Base-by-base conservation (phyloP, 2,888 invertebrate species). In the Mimachlamys varia region DNA sequence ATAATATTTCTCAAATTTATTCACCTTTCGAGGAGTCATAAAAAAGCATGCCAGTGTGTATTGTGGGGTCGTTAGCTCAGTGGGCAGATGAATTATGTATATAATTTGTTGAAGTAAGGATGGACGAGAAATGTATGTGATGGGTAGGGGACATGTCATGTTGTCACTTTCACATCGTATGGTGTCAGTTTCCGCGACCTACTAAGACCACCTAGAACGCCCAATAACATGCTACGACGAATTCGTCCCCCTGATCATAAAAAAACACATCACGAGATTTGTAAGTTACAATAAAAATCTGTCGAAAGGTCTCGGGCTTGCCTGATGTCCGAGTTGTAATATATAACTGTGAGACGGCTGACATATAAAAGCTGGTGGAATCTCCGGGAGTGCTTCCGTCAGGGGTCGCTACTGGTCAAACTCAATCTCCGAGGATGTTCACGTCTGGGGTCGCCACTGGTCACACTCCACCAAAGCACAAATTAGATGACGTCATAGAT, bases 201-300 rank as follows among this genome's bases (percentile, higher is more conserved):
- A 27, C 76, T 76, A 76, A 27, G 76, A 76, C 76, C 76, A 76
- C 76, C 76, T 76, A 76, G 76, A 76, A 76, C 76, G 76, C 76
- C 76, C 76, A 76, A 76, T 76, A 76, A 76, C 76, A 76, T 76
- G 76, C 76, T 76, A 76, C 33, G 33, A 0, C 76, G 76, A 76
- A 33, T 76, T 33, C 15, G 76, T 76, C 76, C 27, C 33, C 27
- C 33, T 10, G 22, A 76, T 76, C 76, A 33, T 76, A 76, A 76
- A 76, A n/a, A 76, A 76, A 12, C 76, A 76, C 76, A 33, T 33
- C 76, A 76, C 76, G 27, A 27, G 76, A 76, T 76, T 33, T 33
- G 76, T 76, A 27, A 27, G 76, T 76, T 76, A 76, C 22, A 76
- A 76, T 58, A 58, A 58, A 53, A 62, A n/a, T 44, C 62, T 62